Conservation (phyloP, 2,888 invertebrate genomes). For the Melitaea athalia region DNA sequence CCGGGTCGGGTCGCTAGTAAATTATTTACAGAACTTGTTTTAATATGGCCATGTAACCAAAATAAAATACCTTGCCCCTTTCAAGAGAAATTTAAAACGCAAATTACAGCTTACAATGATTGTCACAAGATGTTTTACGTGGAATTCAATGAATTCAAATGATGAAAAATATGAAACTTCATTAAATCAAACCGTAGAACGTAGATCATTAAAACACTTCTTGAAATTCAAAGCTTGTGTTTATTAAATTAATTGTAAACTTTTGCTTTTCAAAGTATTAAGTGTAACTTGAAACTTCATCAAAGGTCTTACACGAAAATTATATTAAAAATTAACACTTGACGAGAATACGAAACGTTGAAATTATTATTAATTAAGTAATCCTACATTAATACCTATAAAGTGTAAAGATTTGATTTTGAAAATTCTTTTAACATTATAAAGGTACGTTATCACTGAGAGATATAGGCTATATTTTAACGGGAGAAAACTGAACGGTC, state of each 20-base stretch:
- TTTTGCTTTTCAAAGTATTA: constrained; percentile 1
- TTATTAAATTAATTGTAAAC: constrained; percentile 5
- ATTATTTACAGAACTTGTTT: too few relatives aligned
- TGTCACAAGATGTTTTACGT: background rate
- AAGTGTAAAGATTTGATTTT: too few relatives aligned
- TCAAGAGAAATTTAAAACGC: too few relatives aligned
- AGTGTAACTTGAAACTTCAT: constrained; percentile 1
- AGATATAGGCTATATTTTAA: too few relatives aligned
- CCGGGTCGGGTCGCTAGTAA: too few relatives aligned
- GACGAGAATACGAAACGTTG: background rate
- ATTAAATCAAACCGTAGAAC: background rate
- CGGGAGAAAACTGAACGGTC: too few relatives aligned
- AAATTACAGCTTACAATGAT: background rate
- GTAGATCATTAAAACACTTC: constrained; percentile 3
- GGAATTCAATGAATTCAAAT: constrained; percentile 6
- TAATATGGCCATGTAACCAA: too few relatives aligned
- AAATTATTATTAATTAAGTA: background rate
- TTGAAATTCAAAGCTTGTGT: constrained; percentile 10
- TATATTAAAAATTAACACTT: background rate
- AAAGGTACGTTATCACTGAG: too few relatives aligned
- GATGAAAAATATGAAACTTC: constrained; percentile 5
- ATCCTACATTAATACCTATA: background rate
- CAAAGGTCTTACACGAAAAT: background rate
- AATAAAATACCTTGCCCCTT: too few relatives aligned
- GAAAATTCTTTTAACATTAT: too few relatives aligned